Evolutionary conservation across 2,797 vertebrate genomes (phyloP).

Genomic region (Rhyacichthys aspro): DNA sequence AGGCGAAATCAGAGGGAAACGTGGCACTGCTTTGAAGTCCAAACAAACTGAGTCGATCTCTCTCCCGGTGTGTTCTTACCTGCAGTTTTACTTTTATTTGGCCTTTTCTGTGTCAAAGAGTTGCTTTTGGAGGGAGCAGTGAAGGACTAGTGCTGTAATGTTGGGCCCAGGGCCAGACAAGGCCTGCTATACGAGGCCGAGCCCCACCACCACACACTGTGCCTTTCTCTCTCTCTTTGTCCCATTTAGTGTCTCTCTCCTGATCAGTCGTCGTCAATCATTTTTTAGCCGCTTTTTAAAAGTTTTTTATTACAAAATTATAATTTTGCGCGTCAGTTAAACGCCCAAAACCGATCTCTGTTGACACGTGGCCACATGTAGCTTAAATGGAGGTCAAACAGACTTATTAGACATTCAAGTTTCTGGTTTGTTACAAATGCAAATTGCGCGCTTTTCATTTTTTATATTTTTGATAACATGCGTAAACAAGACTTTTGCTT

Average conservation of each 20-base stretch:
- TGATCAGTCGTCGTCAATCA: constrained; percentile 33
- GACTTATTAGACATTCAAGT: constrained; percentile 14
- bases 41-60: constrained; percentile 41
- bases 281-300: constrained; percentile 9
- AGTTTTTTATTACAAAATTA: constrained; percentile 19
- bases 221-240: constrained; percentile 14
- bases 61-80: constrained; percentile 26
- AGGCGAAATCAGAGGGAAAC: constrained; percentile 27
- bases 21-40: constrained; percentile 46
- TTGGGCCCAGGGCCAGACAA: constrained; percentile 70
- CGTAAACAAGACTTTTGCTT: constrained; percentile 10
- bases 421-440: constrained; percentile 1
- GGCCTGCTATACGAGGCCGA: constrained; percentile 73
- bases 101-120: constrained; percentile 41
- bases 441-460: neutral
- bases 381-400: constrained; percentile 39
- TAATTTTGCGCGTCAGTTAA: constrained; percentile 20
- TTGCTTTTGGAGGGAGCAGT: constrained; percentile 63
- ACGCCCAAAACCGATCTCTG: constrained; percentile 43
- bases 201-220: constrained; percentile 51
- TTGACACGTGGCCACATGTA: constrained; percentile 69
- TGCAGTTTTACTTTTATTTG: constrained; percentile 41
- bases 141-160: constrained; percentile 62
- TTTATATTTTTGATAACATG: constrained; percentile 1
- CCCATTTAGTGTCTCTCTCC: neutral